phyloP scores from a whole-genome alignment of 2,113 vertebrate genomes.

The Equus przewalskii region DNA sequence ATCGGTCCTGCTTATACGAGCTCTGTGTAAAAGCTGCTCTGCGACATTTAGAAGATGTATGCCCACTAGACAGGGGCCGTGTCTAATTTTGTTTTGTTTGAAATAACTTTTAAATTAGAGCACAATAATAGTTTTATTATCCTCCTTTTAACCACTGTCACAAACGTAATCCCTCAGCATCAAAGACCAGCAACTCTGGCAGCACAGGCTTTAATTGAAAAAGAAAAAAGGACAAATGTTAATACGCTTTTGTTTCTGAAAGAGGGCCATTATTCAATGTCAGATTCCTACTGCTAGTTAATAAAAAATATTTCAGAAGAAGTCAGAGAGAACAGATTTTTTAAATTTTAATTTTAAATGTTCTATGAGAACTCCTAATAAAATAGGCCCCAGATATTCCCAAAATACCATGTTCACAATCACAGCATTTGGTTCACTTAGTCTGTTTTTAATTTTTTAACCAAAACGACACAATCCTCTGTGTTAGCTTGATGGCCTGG shows the following conservation, averaged over 20 bases:
- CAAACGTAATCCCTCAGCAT: background rate
- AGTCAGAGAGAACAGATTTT: slow-evolving; percentile 11
- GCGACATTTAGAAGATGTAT: background rate
- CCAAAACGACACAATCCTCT: slow-evolving; percentile 37
- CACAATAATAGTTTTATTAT: background rate
- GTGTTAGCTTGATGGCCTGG: background rate
- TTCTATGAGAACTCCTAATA: slow-evolving; percentile 25
- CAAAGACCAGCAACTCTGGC: slow-evolving; percentile 43
- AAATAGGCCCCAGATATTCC: background rate
- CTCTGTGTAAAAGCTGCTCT: background rate
- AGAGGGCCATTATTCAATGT: background rate
- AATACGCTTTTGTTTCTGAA: slow-evolving; percentile 40
- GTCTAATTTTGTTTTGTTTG: slow-evolving; percentile 37
- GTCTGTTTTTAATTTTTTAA: background rate
- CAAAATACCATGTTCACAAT: background rate
- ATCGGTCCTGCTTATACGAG: background rate
- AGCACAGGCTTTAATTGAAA: background rate
- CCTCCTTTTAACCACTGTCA: background rate
- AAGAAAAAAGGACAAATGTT: slow-evolving; percentile 8
- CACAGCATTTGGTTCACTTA: background rate
- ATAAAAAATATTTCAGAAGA: slow-evolving; percentile 54
- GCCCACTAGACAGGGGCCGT: background rate
- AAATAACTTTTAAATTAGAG: slow-evolving; percentile 25
- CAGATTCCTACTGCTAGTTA: slow-evolving; percentile 22
- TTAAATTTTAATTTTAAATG: slow-evolving; percentile 32